Conservation (phyloP, 2,113 vertebrate species). For the Bambusicola thoracicus region DNA sequence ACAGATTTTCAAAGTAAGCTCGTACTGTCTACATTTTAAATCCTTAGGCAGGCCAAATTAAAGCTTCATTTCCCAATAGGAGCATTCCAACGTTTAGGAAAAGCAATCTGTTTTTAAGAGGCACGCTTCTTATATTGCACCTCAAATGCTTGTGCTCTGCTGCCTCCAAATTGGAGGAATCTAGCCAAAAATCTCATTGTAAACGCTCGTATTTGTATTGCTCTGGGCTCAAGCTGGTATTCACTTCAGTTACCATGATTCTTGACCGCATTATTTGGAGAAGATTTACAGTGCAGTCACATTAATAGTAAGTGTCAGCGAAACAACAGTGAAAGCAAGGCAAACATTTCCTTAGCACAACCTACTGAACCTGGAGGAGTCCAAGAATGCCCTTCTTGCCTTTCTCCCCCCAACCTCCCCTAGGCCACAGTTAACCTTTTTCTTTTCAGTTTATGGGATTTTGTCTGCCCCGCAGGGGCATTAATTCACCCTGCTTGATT, state of each 20-base stretch:
- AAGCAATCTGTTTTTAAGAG: neutral
- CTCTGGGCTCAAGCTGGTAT: neutral
- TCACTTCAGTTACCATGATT: neutral
- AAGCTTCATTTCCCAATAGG: neutral
- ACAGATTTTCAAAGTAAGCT: conserved; percentile 22
- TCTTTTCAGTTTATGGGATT: neutral
- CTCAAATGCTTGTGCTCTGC: neutral
- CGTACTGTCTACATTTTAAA: neutral
- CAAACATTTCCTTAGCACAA: neutral
- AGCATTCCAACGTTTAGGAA: neutral
- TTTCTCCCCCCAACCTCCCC: neutral
- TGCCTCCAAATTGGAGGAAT: neutral
- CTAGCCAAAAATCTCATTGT: neutral
- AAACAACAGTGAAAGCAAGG: neutral
- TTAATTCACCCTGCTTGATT: neutral
- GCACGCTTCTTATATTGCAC: neutral
- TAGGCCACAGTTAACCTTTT: neutral
- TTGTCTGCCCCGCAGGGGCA: neutral
- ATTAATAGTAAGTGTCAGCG: neutral
- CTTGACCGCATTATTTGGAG: neutral
- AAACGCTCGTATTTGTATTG: neutral
- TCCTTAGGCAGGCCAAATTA: neutral
- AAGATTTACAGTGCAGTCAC: neutral
- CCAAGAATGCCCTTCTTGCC: neutral
- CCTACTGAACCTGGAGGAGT: neutral